phyloP scores from a whole-genome alignment of 2,888 invertebrate species.

The Caenorhabditis sp. region DNA sequence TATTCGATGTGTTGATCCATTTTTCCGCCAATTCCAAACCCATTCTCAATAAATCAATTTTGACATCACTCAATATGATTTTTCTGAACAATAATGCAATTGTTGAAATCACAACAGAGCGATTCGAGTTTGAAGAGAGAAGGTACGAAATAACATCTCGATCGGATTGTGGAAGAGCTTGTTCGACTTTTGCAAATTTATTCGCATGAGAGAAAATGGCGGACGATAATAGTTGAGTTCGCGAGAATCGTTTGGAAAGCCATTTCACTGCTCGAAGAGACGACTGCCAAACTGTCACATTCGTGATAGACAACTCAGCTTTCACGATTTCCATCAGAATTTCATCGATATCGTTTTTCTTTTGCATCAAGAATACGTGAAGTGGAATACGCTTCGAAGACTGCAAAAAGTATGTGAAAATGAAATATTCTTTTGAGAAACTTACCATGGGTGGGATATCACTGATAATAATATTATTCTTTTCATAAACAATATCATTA shows the following conservation, averaged over 20 bases:
- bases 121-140: constrained; percentile 22
- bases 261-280: constrained; percentile 26
- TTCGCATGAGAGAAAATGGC: constrained; percentile 44
- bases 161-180: constrained; percentile 21
- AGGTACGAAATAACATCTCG: constrained; percentile 20
- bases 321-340: constrained; percentile 42
- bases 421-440: no score
- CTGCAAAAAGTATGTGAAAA: not conserved
- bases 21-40: constrained; percentile 36
- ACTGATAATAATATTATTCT: constrained; percentile 29
- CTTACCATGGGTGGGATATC: constrained; percentile 26
- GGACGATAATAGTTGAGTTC: constrained; percentile 34
- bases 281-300: constrained; percentile 47
- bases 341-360: constrained; percentile 35
- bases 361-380: constrained; percentile 44
- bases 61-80: constrained; percentile 42
- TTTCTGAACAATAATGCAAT: constrained; percentile 43
- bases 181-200: constrained; percentile 25
- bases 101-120: constrained; percentile 34
- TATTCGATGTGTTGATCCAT: constrained; percentile 17
- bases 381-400: constrained; percentile 36
- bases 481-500: constrained; percentile 30
- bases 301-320: constrained; percentile 51
- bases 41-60: constrained; percentile 43
- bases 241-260: constrained; percentile 35